A percentile compares a stretch with the other conserved stretches of the same genome.
Conservation (phyloP, 2,888 invertebrate species). For the Synergus japonicus region DNA sequence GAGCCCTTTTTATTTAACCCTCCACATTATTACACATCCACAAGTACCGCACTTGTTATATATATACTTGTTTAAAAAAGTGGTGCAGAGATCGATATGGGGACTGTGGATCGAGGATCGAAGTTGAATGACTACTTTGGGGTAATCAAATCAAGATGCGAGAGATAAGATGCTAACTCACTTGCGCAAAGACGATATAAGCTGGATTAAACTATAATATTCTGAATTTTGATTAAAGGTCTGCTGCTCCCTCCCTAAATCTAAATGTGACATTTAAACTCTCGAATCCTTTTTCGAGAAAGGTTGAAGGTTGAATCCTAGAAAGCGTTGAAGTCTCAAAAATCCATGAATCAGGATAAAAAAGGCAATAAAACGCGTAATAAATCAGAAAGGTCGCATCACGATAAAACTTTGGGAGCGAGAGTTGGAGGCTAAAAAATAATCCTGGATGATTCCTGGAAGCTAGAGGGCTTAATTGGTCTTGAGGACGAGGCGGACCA, state of each 20-base stretch:
- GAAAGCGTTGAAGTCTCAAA: neutral
- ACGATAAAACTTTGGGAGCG: constrained; percentile 48
- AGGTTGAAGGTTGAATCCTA: too few relatives aligned
- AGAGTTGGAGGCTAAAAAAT: constrained; percentile 26
- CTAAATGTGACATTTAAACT: neutral
- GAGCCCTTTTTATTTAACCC: constrained; percentile 1
- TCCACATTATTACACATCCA: neutral
- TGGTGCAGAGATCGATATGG: neutral
- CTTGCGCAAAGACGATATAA: neutral
- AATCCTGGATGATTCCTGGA: constrained; percentile 66
- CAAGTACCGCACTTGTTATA: neutral
- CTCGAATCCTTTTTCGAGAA: neutral
- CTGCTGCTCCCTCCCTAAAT: neutral
- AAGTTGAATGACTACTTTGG: neutral
- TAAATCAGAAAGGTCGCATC: constrained; percentile 51
- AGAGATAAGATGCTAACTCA: neutral
- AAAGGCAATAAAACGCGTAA: neutral
- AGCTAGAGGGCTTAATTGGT: constrained; percentile 74
- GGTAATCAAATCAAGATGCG: neutral
- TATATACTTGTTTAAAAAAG: neutral
- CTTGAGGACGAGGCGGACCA: constrained; percentile 71
- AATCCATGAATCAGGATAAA: constrained; percentile 20
- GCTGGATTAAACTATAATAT: neutral
- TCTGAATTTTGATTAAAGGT: neutral
- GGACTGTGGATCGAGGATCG: neutral